phyloP scores from a whole-genome alignment of 2,888 invertebrate genomes.

The Chironomus tentans region DNA sequence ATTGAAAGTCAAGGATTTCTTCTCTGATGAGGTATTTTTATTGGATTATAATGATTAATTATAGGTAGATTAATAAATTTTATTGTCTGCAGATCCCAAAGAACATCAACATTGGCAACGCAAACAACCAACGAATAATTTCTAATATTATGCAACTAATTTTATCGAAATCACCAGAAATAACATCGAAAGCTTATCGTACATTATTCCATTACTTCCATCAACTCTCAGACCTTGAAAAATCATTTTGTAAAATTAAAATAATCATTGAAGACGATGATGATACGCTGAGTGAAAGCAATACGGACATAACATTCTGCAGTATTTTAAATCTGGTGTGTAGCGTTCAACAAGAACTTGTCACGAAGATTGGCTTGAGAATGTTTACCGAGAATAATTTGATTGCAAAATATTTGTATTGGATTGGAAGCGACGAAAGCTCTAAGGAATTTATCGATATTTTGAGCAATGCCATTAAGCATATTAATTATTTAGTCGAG shows the following conservation, averaged over 20 bases:
- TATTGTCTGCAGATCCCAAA: too few species aligned
- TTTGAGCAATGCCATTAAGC: not conserved
- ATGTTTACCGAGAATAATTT: not conserved
- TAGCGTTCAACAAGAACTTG: not conserved
- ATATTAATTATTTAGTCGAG: not conserved
- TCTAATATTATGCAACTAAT: too few species aligned
- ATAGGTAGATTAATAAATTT: too few species aligned
- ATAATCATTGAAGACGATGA: not conserved
- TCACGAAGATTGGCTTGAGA: not conserved
- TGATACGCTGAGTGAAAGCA: not conserved
- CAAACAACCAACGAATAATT: too few species aligned
- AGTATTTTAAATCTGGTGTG: not conserved
- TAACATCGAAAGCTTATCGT: too few species aligned
- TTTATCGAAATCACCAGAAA: too few species aligned
- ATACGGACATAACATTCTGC: not conserved
- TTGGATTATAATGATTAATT: too few species aligned
- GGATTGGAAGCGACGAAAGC: not conserved
- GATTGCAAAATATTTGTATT: not conserved
- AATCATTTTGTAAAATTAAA: not conserved
- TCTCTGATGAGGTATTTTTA: too few species aligned
- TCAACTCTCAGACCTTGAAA: not conserved
- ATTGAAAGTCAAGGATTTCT: too few species aligned
- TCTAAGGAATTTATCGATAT: not conserved
- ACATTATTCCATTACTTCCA: not conserved
- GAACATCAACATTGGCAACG: too few species aligned